Evolutionary conservation across 2,113 vertebrate genomes (phyloP).

Genomic region (Misgurnus anguillicaudatus): DNA sequence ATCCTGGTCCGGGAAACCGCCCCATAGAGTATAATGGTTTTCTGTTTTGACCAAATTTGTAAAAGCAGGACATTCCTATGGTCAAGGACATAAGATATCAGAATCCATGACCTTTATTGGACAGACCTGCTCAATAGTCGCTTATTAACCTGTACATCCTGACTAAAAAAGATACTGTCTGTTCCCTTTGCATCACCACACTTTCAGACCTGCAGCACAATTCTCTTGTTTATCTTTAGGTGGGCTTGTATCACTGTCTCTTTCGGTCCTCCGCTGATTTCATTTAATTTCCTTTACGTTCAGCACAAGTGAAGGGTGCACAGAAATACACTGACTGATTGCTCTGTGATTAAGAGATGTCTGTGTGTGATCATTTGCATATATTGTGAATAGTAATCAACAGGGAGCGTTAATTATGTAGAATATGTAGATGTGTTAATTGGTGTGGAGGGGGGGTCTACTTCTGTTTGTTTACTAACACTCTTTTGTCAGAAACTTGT

Average conservation of each 20-base stretch:
- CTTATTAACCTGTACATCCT: slow-evolving; percentile 16
- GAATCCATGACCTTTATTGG: slow-evolving; percentile 9
- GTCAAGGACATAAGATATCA: neutral
- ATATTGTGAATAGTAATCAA: slow-evolving; percentile 47
- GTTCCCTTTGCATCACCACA: neutral
- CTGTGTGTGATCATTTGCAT: slow-evolving; percentile 39
- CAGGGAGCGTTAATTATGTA: slow-evolving; percentile 39
- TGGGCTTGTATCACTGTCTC: neutral
- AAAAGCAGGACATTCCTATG: neutral
- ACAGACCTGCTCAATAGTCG: slow-evolving; percentile 16
- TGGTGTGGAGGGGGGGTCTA: slow-evolving; percentile 8
- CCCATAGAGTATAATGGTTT: no score
- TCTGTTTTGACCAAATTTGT: neutral
- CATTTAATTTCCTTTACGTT: slow-evolving; percentile 21
- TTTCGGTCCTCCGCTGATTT: slow-evolving; percentile 27
- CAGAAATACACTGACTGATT: slow-evolving; percentile 43
- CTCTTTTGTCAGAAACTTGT: slow-evolving; percentile 27
- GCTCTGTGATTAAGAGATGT: slow-evolving; percentile 50
- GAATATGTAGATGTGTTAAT: slow-evolving; percentile 48
- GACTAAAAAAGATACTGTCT: neutral
- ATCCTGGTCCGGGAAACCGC: no score
- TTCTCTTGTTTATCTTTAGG: neutral
- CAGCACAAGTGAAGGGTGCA: slow-evolving; percentile 14
- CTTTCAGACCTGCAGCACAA: neutral
- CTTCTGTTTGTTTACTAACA: slow-evolving; percentile 41